Base-by-base conservation (phyloP, 2,888 invertebrate genomes). In the Leucozona laternaria region DNA sequence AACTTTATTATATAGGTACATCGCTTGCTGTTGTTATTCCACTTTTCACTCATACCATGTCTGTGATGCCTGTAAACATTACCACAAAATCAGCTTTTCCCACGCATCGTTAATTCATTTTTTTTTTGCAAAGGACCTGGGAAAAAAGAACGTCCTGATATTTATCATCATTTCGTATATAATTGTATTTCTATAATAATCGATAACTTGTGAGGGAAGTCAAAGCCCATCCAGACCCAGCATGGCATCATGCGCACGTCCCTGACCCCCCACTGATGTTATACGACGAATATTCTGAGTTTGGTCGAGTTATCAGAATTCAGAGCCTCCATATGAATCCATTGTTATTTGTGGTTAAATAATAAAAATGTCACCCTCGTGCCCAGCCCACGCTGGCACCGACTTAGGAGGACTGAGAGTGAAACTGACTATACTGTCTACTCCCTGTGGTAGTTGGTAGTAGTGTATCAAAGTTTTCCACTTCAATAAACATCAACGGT, bases 391-490 rank as follows among this genome's bases (percentile, higher is more conserved):
- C 48, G 20, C 31, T 48, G 66, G 31, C 31, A 73, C 48, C 31
- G 13, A n/a, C 40, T 3, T n/a, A n/a, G n/a, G n/a, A n/a, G n/a
- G 37, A 40, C 40, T 40, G 4, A 11, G 37, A n/a, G 4, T 40
- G 6, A 5, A 2, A n/a, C 31, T 48, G 53, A 28, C 28, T 55
- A 11, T 17, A 22, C 13, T n/a, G 25, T 55, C 17, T 17, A 22
- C 13, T n/a, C 37, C 48, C 25, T 31, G 31, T 3, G 4, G 0
- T n/a, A n/a, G n/a, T n/a, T n/a, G n/a, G 0, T 8, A 34, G 55
- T 37, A 58, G 25, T 83, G 48, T 79, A 84, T 79, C 72, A 60
- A 71, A 76, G 58, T 76, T 80, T 83, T 84, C 80, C 66, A 48
- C 84, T 76, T 68, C 76, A 72, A 43, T 60, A 25, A 72, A 40